A percentile compares a stretch with the other conserved stretches of the same genome.
These are phyloP conservation scores for Calephelis perditalis DNA, from an alignment of 2,888 invertebrate genomes.

Conservation along the genomic window DNA sequence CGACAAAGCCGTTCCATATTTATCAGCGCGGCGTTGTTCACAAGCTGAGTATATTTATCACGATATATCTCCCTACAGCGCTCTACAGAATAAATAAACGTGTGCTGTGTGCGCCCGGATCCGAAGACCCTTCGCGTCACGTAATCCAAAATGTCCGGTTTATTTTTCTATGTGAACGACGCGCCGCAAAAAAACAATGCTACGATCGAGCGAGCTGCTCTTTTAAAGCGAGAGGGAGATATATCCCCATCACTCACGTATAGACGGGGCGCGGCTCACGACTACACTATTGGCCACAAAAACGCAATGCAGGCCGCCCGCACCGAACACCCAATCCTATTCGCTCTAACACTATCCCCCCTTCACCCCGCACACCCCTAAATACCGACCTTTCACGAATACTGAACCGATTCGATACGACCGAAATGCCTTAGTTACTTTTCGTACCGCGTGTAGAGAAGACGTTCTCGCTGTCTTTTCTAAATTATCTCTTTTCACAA, in stretches of 20 bases:
- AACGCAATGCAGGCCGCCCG: constrained; percentile 60
- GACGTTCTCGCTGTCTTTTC: constrained; percentile 61
- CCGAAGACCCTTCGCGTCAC: constrained; percentile 65
- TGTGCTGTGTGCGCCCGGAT: constrained; percentile 54
- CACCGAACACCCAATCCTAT: constrained; percentile 47
- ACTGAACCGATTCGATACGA: constrained; percentile 74
- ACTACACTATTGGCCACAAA: constrained; percentile 50
- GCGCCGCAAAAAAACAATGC: constrained; percentile 60
- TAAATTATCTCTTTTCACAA: constrained; percentile 32
- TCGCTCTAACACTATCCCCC: constrained; percentile 44
- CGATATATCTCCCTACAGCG: constrained; percentile 63
- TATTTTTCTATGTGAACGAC: constrained; percentile 69
- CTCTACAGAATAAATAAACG: constrained; percentile 65
- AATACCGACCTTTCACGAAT: constrained; percentile 74
- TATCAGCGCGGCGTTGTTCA: constrained; percentile 36
- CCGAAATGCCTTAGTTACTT: constrained; percentile 77
- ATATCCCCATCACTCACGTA: constrained; percentile 39
- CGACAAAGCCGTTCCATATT: constrained; percentile 34
- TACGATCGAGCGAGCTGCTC: constrained; percentile 52
- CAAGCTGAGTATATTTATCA: constrained; percentile 70
- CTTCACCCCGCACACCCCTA: constrained; percentile 60
- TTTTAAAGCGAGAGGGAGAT: constrained; percentile 51
- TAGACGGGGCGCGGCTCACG: constrained; percentile 59
- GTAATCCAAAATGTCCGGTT: constrained; percentile 75
- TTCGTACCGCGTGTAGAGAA: constrained; percentile 59